Percentiles rank a stretch among this genome's conserved stretches.
These are phyloP conservation scores for Arge pagana DNA, from an alignment of 2,888 invertebrate genomes.

Conservation along the genomic window DNA sequence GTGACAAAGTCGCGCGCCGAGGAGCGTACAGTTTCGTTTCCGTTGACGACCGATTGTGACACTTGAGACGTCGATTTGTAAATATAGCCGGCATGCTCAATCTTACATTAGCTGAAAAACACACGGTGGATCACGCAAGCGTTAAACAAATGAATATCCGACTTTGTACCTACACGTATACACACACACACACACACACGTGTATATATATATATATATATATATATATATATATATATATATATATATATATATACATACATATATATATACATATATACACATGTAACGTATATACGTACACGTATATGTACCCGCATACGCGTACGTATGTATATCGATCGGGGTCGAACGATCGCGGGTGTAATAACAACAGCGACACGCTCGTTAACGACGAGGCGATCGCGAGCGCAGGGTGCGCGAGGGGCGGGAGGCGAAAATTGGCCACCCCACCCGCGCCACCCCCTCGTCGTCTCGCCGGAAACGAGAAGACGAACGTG, in stretches of 20 bases:
- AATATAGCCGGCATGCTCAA: conserved; percentile 53
- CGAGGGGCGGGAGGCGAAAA: too few relatives aligned
- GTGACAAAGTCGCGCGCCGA: background rate
- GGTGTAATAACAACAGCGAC: too few relatives aligned
- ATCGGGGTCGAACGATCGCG: too few relatives aligned
- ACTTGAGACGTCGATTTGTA: conserved; percentile 52
- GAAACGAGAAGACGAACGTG: conserved; percentile 15
- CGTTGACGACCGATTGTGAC: conserved; percentile 28
- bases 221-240: background rate
- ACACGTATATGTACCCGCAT: too few relatives aligned
- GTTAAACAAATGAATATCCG: conserved; percentile 47
- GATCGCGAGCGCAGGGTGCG: too few relatives aligned
- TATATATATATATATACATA: too few relatives aligned
- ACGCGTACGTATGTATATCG: too few relatives aligned
- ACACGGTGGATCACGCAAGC: conserved; percentile 41
- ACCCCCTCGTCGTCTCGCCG: too few relatives aligned
- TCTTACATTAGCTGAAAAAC: conserved; percentile 30
- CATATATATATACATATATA: too few relatives aligned
- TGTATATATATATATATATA: background rate
- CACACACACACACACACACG: conserved; percentile 35
- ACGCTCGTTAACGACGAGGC: too few relatives aligned
- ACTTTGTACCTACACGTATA: conserved; percentile 55
- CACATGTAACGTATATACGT: too few relatives aligned
- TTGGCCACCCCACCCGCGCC: too few relatives aligned
- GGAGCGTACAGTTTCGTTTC: background rate